Percentiles rank a stretch among this genome's conserved stretches.
Evolutionary conservation across 2,113 vertebrate species (phyloP).

Genomic region (Prinia subflava): DNA sequence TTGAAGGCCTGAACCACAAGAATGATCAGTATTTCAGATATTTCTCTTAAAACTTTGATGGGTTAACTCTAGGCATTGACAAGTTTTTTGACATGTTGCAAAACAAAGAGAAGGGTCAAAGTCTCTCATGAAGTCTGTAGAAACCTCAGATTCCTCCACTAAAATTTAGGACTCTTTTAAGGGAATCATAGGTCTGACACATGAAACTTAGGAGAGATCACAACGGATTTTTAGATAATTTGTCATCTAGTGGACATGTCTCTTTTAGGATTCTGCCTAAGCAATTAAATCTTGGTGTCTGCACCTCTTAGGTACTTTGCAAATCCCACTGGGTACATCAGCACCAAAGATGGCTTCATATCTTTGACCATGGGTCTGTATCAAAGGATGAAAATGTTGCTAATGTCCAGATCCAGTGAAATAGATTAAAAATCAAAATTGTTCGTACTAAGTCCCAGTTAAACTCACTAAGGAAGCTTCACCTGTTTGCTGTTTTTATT

Average conservation of each 20-base stretch:
- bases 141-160: not conserved
- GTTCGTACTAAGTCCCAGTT: not conserved
- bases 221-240: not conserved
- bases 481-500: not conserved
- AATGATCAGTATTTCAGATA: not conserved
- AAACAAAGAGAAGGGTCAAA: not conserved
- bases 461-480: not conserved
- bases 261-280: not conserved
- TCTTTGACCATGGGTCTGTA: not conserved
- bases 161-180: not conserved
- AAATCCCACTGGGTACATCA: not conserved
- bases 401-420: not conserved
- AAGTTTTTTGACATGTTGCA: not conserved
- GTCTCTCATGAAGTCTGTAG: not conserved
- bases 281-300: not conserved
- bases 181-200: not conserved
- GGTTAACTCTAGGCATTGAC: not conserved
- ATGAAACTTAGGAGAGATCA: not conserved
- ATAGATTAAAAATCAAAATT: not conserved
- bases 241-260: not conserved
- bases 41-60: not conserved
- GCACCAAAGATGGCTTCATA: not conserved
- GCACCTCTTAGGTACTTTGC: not conserved
- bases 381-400: not conserved
- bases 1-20: not conserved